Evolutionary conservation across 1,140 invertebrate species (phyloP), one percentile per base, ranked within the genome.

Genomic region (Tetramorium alpestre): DNA sequence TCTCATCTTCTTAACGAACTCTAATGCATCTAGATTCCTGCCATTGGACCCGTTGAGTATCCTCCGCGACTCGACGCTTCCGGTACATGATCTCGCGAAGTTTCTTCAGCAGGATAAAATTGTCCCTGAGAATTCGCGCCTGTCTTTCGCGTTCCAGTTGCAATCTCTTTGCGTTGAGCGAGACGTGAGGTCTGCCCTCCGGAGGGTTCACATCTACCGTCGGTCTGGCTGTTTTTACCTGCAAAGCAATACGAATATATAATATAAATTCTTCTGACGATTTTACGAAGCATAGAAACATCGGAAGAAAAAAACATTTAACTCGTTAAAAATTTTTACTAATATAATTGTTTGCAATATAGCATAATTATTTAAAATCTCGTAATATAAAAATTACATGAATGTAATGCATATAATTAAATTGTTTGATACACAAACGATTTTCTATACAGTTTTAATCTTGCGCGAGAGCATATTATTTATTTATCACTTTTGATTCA

Each of bases 91-190:
- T 95, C 1, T 93, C 92, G 0, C 91, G 90, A 1, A 95, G 88
- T 77, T 95, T 94, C 69, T 92, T 91, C 33, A 94, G 76, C 0
- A 95, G 87, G 18, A 95, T 95, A 41, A 95, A 95, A 88, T 95
- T 95, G 18, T 95, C 93, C 3, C 91, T 91, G 0, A 93, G 78
- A 6, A 95, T 95, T 38, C 92, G 89, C 2, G 92, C 90, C 44
- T 95, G 95, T 22, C 94, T 89, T 85, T 95, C 95, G 2, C 91
- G 89, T 60, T 95, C 94, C 38, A 95, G 51, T 70, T 95, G 95
- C 13, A 89, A 84, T n/a, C 93, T 90, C 22, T 95, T 95, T 0
- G 95, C 94, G 62, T 95, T 93, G 64, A 90, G 86, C 0, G 87
- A 64, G 3, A 95, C 93, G 58, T 95, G 95, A 10, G 93, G 94